Base-by-base conservation (phyloP, 2,888 invertebrate genomes). In the Drosophila paranaensis region DNA sequence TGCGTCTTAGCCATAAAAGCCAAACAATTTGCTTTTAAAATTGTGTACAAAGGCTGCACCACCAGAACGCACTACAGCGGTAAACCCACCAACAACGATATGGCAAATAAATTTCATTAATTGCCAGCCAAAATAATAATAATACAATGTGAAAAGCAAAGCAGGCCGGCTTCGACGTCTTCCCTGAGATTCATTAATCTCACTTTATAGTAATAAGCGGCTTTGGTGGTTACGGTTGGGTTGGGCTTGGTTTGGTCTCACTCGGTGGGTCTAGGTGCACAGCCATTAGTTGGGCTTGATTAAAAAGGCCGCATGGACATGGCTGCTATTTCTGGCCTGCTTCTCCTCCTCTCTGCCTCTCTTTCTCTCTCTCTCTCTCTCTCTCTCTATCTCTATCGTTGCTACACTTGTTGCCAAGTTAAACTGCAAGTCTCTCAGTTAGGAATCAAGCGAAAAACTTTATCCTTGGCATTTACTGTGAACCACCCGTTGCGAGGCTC, bases 161-260 rank as follows among this genome's bases (percentile, higher is more conserved):
- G 20, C 14, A 13, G 33, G 20, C 30, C 53, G 2, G 39, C 14
- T 40, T 48, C 55, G 57, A 63, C 66, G 50, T 55, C 68, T 60
- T 62, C 63, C 64, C 64, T 40, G 60, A 73, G 65, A 86, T 90
- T 90, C 87, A 88, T 90, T 90, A 86, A 90, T 88, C 89, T 90
- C 87, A 90, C 88, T 88, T 88, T 90, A 90, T 90, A 86, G 89
- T 90, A 88, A 88, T 90, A 90, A 90, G 87, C 90, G 90, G 90
- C 84, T 81, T 83, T 90, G 74, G 72, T 68, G 87, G 88, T 82
- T 78, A 67, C 74, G 71, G 71, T 76, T 89, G 64, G 85, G 72
- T 70, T 65, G 55, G 50, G 33, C 6, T 16, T 9, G 33, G 16
- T 43, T 20, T 6, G 43, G 20, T 14, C 9, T 46, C 48, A 5